Evolutionary conservation across 2,888 invertebrate species (phyloP).

Genomic region (Octodonta nipae): DNA sequence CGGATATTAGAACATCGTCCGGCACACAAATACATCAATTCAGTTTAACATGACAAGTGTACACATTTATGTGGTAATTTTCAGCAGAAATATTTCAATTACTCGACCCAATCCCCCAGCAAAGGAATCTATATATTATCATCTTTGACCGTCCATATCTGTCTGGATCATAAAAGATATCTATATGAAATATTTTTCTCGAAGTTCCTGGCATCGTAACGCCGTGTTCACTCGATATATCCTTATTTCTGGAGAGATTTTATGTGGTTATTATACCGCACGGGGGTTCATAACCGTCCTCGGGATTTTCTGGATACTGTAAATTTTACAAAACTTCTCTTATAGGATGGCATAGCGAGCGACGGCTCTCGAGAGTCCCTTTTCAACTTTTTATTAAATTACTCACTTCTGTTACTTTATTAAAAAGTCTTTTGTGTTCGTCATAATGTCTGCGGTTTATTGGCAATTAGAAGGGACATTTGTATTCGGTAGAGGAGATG

Average conservation of each 20-base stretch:
- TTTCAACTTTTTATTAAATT: constrained; percentile 20
- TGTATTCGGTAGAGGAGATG: no score
- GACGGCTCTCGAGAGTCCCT: neutral
- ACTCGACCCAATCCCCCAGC: constrained; percentile 19
- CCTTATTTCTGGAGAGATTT: constrained; percentile 39
- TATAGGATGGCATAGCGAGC: constrained; percentile 17
- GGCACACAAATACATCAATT: constrained; percentile 29
- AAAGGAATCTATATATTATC: constrained; percentile 30
- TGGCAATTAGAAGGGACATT: constrained; percentile 7
- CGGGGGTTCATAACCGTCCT: constrained; percentile 34
- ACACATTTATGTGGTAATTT: constrained; percentile 31
- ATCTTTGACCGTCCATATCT: constrained; percentile 27
- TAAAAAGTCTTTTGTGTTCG: constrained; percentile 11
- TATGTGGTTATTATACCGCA: constrained; percentile 39
- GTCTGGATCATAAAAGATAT: constrained; percentile 33
- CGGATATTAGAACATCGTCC: constrained; percentile 4
- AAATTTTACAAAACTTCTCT: constrained; percentile 30
- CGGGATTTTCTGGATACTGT: constrained; percentile 32
- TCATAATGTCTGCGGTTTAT: constrained; percentile 7
- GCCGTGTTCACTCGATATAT: constrained; percentile 37
- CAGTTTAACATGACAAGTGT: constrained; percentile 29
- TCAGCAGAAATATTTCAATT: constrained; percentile 36
- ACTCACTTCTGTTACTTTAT: constrained; percentile 15
- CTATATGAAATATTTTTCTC: constrained; percentile 35
- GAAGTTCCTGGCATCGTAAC: constrained; percentile 28